Evolutionary conservation across 64 coral and sea anemone genomes (phyloP), one percentile per base, ranked within the genome.

Genomic region (Actinia tenebrosa): DNA sequence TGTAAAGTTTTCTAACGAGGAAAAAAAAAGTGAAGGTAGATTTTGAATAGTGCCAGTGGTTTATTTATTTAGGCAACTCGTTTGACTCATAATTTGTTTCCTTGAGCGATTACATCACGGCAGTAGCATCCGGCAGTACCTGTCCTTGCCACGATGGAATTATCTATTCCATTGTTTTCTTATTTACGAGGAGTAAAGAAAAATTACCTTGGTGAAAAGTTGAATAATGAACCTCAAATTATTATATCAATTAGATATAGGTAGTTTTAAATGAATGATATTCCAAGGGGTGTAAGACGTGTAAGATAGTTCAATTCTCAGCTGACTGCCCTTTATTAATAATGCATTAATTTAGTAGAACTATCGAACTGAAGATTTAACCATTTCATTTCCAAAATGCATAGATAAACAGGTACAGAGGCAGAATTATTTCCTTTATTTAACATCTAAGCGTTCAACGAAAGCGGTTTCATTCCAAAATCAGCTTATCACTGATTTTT

Each of bases 141-240:
- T 81, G 44, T 52, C 44, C 18, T 81, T 81, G 79, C 79, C 79
- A 81, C 79, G 79, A 81, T 16, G 17, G 45, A 79, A 47, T 81
- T 16, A 50, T 13, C 1, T 5, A 75, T 42, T 13, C n/a, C 25
- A n/a, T 75, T 75, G 69, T 11, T 3, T 75, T 75, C 23, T 10
- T 15, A 27, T 75, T 75, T 75, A 75, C n/a, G 42, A 42, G 10
- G 10, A 42, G 8, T 15, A 75, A 14, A 75, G 69, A 75, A 75
- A 37, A 75, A 18, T 5, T 42, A 10, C 8, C 69, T 42, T 42
- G 7, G n/a, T 75, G 10, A 42, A 75, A 14, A 10, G 19, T 25
- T 23, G 7, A 7, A 27, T 75, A 75, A 18, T 10, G 42, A 75
- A 43, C 25, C 69, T 42, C 8, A 26, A 42, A 66, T 23, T 9